Evolutionary conservation across 2,888 invertebrate species (phyloP), one percentile per base, ranked within the genome.

Genomic region (Didymodactylos carnosus): DNA sequence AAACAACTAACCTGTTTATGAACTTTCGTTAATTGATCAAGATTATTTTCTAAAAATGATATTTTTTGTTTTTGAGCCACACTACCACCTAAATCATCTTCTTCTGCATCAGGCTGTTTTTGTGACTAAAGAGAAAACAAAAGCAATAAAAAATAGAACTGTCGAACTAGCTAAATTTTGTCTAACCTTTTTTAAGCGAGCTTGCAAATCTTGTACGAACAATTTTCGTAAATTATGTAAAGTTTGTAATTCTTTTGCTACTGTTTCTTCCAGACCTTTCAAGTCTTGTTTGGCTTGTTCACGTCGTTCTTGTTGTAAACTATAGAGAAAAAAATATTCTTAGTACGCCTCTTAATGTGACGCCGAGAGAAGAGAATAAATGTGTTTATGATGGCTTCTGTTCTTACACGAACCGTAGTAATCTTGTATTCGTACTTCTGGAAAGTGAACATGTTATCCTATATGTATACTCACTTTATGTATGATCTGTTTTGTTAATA

Each of bases 11-110:
- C 62, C n/a, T 87, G 86, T 79, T 87, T 86, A 81, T 87, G 86
- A 72, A 87, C 87, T 87, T 97, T 97, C 78, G 98, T 99, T 80
- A 98, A 86, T 85, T 99, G 97, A 84, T 98, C 98, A 81, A 98
- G 87, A 85, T 98, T 98, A 86, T 95, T 99, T 86, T 98, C 98
- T 81, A 98, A 87, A 89, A 98, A 98, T 80, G 92, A 92, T 84
- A 98, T 98, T 87, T 99, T 97, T 85, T 99, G 98, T 84, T 94
- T 94, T 86, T 99, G 98, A 39, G 95, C 97, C 78, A 94, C 87
- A 25, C 92, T 93, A 29, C 62, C 62, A 35, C 62, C 62, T 35
- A 35, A 19, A 8, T 62, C 62, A 62, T 62, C 62, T 2, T 62
- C 62, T 62, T 62, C 62, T 5, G 35, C 5, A 35, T 62, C 62